Percentiles rank a stretch among this genome's conserved stretches.
phyloP scores from a whole-genome alignment of 2,888 invertebrate species.

The Furcula furcula region DNA sequence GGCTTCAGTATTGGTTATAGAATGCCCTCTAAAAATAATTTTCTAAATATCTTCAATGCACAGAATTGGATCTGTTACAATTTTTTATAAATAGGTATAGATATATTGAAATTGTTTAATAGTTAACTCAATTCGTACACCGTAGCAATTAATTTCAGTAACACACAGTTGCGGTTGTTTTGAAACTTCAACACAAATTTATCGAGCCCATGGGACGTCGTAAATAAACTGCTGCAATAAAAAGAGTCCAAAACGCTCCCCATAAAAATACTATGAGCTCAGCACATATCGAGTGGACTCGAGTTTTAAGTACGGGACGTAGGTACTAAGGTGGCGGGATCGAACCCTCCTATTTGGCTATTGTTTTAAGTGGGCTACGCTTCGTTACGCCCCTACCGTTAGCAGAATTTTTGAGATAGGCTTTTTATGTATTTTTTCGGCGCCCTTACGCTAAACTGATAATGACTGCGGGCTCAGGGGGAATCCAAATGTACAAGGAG shows the following conservation, averaged over 20 bases:
- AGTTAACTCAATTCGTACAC: no score
- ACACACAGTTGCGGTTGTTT: conserved; percentile 37
- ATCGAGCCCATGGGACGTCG: conserved; percentile 57
- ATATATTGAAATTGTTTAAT: no score
- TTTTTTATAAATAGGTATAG: no score
- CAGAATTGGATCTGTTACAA: no score
- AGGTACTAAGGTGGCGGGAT: conserved; percentile 53
- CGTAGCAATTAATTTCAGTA: conserved; percentile 5
- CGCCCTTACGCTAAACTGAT: conserved; percentile 74
- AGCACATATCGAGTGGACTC: conserved; percentile 76
- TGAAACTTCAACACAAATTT: conserved; percentile 56
- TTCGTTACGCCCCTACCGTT: conserved; percentile 76
- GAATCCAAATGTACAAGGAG: conserved; percentile 39
- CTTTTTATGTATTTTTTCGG: conserved; percentile 67
- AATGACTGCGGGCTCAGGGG: conserved; percentile 62
- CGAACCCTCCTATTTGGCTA: conserved; percentile 75
- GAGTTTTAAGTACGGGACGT: conserved; percentile 65
- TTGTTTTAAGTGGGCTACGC: conserved; percentile 79
- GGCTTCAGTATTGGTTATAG: no score
- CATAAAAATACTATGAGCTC: conserved; percentile 74
- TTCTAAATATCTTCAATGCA: no score
- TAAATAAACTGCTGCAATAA: conserved; percentile 70
- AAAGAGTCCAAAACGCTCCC: conserved; percentile 56
- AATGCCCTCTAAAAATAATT: no score
- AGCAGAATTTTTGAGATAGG: conserved; percentile 66